phyloP scores from a whole-genome alignment of 2,113 vertebrate genomes.

The Monopterus albus region DNA sequence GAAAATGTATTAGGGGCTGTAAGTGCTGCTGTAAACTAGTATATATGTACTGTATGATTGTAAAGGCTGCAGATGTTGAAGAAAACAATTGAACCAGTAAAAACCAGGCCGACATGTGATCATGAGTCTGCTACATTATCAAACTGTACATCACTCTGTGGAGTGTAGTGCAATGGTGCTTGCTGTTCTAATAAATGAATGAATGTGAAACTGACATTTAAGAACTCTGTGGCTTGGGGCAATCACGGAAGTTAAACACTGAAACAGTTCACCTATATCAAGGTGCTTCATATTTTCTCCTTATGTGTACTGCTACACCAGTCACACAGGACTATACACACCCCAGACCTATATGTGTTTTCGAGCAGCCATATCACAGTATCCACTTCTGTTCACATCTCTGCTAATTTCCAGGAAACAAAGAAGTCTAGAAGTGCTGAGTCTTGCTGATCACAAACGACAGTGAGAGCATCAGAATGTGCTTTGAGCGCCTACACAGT shows the following conservation, averaged over 20 bases:
- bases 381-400: constrained; percentile 41
- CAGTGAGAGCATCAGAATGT: constrained; percentile 56
- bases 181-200: constrained; percentile 29
- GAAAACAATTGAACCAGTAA: background rate
- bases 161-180: no score
- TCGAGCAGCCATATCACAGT: constrained; percentile 8
- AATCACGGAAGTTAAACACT: background rate
- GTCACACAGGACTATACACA: background rate
- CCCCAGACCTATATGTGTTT: background rate
- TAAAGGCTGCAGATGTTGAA: background rate
- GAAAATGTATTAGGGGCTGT: no score
- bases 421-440: constrained; percentile 53
- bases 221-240: constrained; percentile 15
- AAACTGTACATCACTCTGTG: background rate
- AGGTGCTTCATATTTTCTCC: background rate
- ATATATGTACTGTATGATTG: background rate
- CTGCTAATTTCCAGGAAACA: constrained; percentile 74
- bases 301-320: background rate
- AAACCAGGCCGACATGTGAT: background rate
- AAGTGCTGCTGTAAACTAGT: background rate
- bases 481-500: constrained; percentile 72
- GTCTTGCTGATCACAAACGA: constrained; percentile 50
- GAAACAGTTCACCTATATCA: background rate
- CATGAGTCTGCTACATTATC: background rate
- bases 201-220: constrained; percentile 7